phyloP scores from a whole-genome alignment of 53 echinoderm and acorn worm species.

The Zoroaster sp. region DNA sequence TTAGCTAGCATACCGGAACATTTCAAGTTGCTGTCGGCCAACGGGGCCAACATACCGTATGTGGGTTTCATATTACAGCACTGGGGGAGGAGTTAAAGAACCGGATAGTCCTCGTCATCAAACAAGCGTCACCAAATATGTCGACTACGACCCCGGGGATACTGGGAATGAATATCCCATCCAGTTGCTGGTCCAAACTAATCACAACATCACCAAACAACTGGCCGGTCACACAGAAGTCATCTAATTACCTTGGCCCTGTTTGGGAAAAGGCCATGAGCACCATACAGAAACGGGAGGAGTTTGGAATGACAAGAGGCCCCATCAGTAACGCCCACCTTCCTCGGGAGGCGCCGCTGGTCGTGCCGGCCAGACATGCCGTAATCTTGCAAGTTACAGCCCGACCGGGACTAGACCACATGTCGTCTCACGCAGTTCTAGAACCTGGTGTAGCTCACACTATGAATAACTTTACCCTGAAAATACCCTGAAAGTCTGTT shows the following conservation, averaged over 20 bases:
- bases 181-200: too few relatives aligned
- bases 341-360: not conserved
- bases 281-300: not conserved
- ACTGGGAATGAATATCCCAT: too few relatives aligned
- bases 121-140: not conserved
- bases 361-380: too few relatives aligned
- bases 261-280: conserved; percentile 3
- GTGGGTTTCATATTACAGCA: not conserved
- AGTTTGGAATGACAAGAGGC: not conserved
- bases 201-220: too few relatives aligned
- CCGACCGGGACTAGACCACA: not conserved
- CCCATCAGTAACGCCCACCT: not conserved
- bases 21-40: too few relatives aligned
- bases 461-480: too few relatives aligned
- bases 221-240: not conserved
- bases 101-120: not conserved
- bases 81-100: not conserved
- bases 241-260: not conserved
- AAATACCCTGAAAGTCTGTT: too few relatives aligned
- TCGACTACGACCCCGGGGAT: not conserved
- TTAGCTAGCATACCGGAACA: not conserved
- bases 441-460: too few relatives aligned
- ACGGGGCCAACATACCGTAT: not conserved
- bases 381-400: not conserved
- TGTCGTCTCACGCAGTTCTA: too few relatives aligned